These are phyloP conservation scores for Epinephelus fuscoguttatus DNA, from an alignment of 2,113 vertebrate species.

Conservation along the genomic window DNA sequence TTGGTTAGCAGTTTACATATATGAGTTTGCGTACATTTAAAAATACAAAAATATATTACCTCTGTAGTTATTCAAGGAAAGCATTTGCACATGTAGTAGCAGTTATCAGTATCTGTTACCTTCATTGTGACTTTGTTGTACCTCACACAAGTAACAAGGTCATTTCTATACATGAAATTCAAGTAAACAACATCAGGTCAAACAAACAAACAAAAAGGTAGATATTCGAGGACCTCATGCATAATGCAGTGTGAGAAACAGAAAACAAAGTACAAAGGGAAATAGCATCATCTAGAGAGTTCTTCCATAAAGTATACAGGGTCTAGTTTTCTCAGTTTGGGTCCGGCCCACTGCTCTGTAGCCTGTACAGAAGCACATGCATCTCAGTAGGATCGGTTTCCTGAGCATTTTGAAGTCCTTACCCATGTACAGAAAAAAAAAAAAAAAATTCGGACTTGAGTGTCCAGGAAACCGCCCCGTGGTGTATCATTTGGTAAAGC, in stretches of 20 bases:
- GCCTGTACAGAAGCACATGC: constrained; percentile 84
- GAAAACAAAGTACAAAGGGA: constrained; percentile 59
- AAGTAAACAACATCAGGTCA: constrained; percentile 84
- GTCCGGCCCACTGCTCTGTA: constrained; percentile 87
- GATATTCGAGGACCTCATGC: constrained; percentile 72
- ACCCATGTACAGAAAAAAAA: constrained; percentile 27
- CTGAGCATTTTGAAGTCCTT: constrained; percentile 48
- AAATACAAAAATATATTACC: constrained; percentile 87
- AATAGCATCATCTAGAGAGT: constrained; percentile 53
- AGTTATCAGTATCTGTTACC: constrained; percentile 75
- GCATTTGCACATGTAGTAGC: constrained; percentile 79
- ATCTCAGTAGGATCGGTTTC: constrained; percentile 67
- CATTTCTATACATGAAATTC: constrained; percentile 84
- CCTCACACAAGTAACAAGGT: constrained; percentile 81
- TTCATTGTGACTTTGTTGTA: constrained; percentile 81
- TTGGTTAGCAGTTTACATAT: constrained; percentile 74
- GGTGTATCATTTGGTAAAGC: constrained; percentile 67
- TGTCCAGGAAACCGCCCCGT: constrained; percentile 71
- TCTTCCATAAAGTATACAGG: constrained; percentile 34
- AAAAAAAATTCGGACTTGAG: constrained; percentile 4
- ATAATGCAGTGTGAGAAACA: constrained; percentile 71
- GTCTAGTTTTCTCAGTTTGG: constrained; percentile 80
- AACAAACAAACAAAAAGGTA: constrained; percentile 51
- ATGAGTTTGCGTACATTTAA: constrained; percentile 76
- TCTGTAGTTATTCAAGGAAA: constrained; percentile 83